phyloP scores from a whole-genome alignment of 2,797 vertebrate genomes.

The Mus minutoides region DNA sequence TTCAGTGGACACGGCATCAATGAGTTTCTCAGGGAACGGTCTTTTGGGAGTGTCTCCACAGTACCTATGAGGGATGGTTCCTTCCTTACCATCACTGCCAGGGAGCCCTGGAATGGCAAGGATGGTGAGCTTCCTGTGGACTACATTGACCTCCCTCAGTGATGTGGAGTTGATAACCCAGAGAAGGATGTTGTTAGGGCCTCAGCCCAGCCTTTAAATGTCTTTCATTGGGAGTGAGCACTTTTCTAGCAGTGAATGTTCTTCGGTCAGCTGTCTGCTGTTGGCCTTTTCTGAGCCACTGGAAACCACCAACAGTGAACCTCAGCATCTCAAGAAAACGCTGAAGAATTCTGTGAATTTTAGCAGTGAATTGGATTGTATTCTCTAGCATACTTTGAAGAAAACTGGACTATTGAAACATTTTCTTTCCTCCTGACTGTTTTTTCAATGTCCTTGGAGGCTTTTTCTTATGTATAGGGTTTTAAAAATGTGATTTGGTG shows the following conservation, averaged over 20 bases:
- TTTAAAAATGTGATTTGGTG: slow-evolving; percentile 84
- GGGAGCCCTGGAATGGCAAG: slow-evolving; percentile 96
- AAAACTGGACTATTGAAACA: slow-evolving; percentile 81
- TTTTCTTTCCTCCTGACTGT: slow-evolving; percentile 78
- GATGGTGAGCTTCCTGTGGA: slow-evolving; percentile 97
- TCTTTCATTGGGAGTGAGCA: slow-evolving; percentile 83
- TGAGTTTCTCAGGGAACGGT: slow-evolving; percentile 98
- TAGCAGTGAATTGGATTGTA: slow-evolving; percentile 87
- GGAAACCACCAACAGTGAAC: slow-evolving; percentile 83
- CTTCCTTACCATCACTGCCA: slow-evolving; percentile 92
- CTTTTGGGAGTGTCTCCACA: slow-evolving; percentile 96
- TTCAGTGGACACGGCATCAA: slow-evolving; percentile 98
- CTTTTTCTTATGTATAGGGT: slow-evolving; percentile 85
- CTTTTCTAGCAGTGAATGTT: slow-evolving; percentile 76
- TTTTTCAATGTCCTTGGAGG: slow-evolving; percentile 84
- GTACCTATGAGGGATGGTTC: slow-evolving; percentile 92
- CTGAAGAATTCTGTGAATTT: slow-evolving; percentile 91
- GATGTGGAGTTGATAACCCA: slow-evolving; percentile 95
- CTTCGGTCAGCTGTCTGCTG: slow-evolving; percentile 68
- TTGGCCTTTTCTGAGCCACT: slow-evolving; percentile 83
- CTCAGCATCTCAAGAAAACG: slow-evolving; percentile 88
- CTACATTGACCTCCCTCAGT: slow-evolving; percentile 96
- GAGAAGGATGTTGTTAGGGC: slow-evolving; percentile 92
- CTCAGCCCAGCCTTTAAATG: slow-evolving; percentile 6
- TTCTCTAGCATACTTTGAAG: slow-evolving; percentile 84